Evolutionary conservation across 2,888 invertebrate genomes (phyloP), one percentile per base, ranked within the genome.

Genomic region (Caenorhabditis imperialis): DNA sequence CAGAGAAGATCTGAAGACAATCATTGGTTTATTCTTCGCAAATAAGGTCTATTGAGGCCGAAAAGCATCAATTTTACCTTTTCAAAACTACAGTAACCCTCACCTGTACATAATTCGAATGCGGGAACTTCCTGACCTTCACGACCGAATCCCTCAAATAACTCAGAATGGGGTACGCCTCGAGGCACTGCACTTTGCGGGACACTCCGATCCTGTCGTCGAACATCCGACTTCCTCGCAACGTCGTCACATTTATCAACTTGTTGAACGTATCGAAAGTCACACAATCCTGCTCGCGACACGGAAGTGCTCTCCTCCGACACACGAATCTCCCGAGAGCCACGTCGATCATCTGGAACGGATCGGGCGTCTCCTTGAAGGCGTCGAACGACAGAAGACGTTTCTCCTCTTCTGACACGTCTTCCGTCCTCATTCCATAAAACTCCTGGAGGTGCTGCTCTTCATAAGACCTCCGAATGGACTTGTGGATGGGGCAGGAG

Each of bases 1-100:
- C 82, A n/a, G 82, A 82, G 51, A 80, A 76, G 35, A 82, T 71
- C 81, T 79, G 57, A 40, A 67, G n/a, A n/a, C n/a, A n/a, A n/a
- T n/a, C n/a, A n/a, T n/a, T n/a, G n/a, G n/a, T n/a, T n/a, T n/a
- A n/a, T 30, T 16, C 12, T 48, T 48, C 12, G 18, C 35, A 30
- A n/a, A n/a, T n/a, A n/a, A n/a, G n/a, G 33, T 23, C 8, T 5
- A 16, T 40, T 40, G 18, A 50, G 16, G 25, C 2, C 6, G 12
- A 48, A 6, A n/a, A 3, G 5, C 14, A 8, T 40, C 14, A 8
- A 6, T 40, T 40, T 6, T 8, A 18, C 40, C 5, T 16, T 40
- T n/a, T n/a, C n/a, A n/a, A n/a, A n/a, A n/a, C n/a, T n/a, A n/a
- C n/a, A 42, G 16, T 42, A 8, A 12, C 18, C 18, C 50, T 40